Percentiles rank a stretch among this genome's conserved stretches.
These are phyloP conservation scores for Peromyscus aztecus DNA, from an alignment of 2,797 vertebrate species.

Conservation along the genomic window DNA sequence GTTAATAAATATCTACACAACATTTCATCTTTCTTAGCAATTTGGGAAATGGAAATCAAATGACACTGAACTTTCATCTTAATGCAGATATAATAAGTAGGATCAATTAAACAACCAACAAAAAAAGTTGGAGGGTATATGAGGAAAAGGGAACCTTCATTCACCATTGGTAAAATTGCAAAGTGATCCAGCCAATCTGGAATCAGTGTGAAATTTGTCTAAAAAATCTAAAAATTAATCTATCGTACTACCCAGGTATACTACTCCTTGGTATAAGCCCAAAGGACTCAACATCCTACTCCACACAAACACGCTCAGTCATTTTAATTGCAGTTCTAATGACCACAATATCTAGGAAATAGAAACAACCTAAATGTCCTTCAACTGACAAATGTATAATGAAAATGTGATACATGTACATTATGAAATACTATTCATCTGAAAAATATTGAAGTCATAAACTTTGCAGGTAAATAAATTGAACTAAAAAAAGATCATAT, in stretches of 20 bases:
- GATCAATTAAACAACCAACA: not conserved
- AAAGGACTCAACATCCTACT: not conserved
- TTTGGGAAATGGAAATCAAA: not conserved
- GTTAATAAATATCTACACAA: not conserved
- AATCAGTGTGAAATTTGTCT: not conserved
- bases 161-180: not conserved
- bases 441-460: not conserved
- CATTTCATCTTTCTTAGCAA: not conserved
- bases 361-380: not conserved
- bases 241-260: not conserved
- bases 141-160: not conserved
- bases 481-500: not conserved
- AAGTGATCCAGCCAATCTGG: not conserved
- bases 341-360: not conserved
- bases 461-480: not conserved
- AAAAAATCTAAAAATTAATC: not conserved
- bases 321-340: not conserved
- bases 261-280: not conserved
- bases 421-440: not conserved
- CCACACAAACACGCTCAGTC: not conserved
- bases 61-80: not conserved
- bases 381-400: not conserved
- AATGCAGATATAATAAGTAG: not conserved
- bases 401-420: not conserved
- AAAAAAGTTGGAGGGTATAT: not conserved